A percentile compares a stretch with the other conserved stretches of the same genome.
Conservation (phyloP, 2,113 vertebrate genomes). For the Chionodraco myersi region DNA sequence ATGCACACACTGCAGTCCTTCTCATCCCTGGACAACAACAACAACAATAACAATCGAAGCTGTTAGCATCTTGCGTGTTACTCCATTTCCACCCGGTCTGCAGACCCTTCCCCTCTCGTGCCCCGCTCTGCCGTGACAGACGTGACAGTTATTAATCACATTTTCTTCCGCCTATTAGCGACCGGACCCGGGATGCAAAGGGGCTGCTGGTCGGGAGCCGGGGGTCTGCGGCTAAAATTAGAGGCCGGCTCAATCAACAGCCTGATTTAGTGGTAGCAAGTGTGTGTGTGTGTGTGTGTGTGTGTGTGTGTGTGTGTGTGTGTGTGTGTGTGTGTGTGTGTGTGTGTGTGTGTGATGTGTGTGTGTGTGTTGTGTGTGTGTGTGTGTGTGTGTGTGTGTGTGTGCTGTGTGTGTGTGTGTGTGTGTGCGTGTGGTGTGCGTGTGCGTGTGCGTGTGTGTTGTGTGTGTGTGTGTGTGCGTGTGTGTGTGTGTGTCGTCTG, state of each 20-base stretch:
- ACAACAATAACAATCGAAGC: conserved; percentile 62
- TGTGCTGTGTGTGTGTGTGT: conserved; percentile 46
- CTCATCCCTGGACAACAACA: conserved; percentile 1
- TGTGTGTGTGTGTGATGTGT: conserved; percentile 45
- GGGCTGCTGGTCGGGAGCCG: conserved; percentile 43
- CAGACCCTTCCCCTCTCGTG: conserved; percentile 53
- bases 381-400: conserved; percentile 15
- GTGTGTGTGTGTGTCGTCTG: conserved; percentile 51
- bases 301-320: conserved; percentile 30
- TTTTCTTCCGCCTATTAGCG: conserved; percentile 75
- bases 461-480: conserved; percentile 45
- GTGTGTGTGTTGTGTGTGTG: conserved; percentile 23
- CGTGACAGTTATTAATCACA: conserved; percentile 83
- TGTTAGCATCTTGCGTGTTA: conserved; percentile 77
- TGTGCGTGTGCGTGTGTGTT: conserved; percentile 38
- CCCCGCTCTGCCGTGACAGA: conserved; percentile 63
- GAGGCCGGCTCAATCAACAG: conserved; percentile 76
- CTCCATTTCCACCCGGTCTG: conserved; percentile 53
- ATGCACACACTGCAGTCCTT: not conserved
- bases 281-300: conserved; percentile 51
- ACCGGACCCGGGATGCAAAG: conserved; percentile 53
- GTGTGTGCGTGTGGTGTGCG: conserved; percentile 49
- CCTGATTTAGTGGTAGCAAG: conserved; percentile 72
- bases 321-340: not conserved
- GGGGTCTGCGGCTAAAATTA: conserved; percentile 78